Evolutionary conservation across 2,113 vertebrate species (phyloP).

Genomic region (Vulpes vulpes): DNA sequence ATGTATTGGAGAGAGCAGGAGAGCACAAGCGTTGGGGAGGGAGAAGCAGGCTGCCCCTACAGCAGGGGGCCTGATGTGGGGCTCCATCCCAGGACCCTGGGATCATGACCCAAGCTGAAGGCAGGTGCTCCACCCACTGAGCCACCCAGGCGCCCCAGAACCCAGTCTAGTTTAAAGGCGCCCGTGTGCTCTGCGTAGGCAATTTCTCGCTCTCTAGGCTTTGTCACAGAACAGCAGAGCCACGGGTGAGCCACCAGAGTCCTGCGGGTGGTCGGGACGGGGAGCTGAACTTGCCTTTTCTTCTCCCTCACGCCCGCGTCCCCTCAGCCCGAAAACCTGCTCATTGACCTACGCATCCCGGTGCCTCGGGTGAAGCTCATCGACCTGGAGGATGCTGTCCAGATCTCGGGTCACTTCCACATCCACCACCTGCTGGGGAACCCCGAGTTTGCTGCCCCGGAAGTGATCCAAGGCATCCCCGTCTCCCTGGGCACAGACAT

Average conservation of each 20-base stretch:
- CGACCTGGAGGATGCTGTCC: conserved; percentile 96
- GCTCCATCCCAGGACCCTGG: no score
- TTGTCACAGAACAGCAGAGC: not conserved
- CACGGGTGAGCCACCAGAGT: not conserved
- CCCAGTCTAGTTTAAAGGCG: not conserved
- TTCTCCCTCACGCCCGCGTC: not conserved
- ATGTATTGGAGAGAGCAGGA: no score
- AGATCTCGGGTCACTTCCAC: conserved; percentile 95
- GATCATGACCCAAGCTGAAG: no score
- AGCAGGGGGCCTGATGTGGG: no score
- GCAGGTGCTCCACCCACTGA: no score
- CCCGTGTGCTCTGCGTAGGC: not conserved
- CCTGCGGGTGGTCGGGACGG: not conserved
- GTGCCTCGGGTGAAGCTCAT: conserved; percentile 95
- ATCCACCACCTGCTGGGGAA: conserved; percentile 96
- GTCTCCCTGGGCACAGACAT: conserved; percentile 95
- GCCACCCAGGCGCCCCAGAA: not conserved
- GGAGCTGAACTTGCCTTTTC: conserved; percentile 50
- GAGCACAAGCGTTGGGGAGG: no score
- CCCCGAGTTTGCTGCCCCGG: conserved; percentile 97
- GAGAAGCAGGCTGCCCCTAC: no score
- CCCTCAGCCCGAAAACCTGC: conserved; percentile 96
- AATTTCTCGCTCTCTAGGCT: not conserved
- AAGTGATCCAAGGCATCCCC: conserved; percentile 96
- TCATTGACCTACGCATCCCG: conserved; percentile 94